Percentiles rank a stretch among this genome's conserved stretches.
phyloP scores from a whole-genome alignment of 2,113 vertebrate species.

The Oxygymnocypris stewartii region DNA sequence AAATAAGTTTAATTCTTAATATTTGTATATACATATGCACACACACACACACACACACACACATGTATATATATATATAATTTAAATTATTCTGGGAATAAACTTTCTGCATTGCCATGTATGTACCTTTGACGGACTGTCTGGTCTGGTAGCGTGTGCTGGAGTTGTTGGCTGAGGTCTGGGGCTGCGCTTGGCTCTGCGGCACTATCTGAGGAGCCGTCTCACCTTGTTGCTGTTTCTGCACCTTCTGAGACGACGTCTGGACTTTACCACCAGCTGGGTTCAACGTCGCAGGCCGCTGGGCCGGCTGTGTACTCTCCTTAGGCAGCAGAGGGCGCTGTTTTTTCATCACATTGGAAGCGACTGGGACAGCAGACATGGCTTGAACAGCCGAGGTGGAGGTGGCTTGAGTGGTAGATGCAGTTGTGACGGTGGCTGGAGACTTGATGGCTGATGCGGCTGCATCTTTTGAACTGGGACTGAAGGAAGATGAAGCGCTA shows the following conservation, averaged over 20 bases:
- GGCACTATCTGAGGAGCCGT: conserved; percentile 63
- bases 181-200: conserved; percentile 10
- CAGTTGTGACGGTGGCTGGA: conserved; percentile 66
- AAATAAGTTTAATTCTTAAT: too few relatives aligned
- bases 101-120: not conserved
- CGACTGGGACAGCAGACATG: conserved; percentile 64
- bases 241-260: conserved; percentile 93
- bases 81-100: not conserved
- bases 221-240: conserved; percentile 81
- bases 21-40: too few relatives aligned
- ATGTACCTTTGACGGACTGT: conserved; percentile 93
- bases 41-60: too few relatives aligned
- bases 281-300: conserved; percentile 91
- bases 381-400: conserved; percentile 68
- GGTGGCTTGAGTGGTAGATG: conserved; percentile 69
- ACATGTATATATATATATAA: not conserved
- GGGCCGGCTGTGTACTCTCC: conserved; percentile 87
- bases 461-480: conserved; percentile 75
- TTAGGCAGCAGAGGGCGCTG: conserved; percentile 95
- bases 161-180: conserved; percentile 71
- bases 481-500: conserved; percentile 70
- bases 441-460: conserved; percentile 75
- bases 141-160: conserved; percentile 96
- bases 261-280: conserved; percentile 87
- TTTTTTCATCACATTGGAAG: conserved; percentile 83